Evolutionary conservation across 2,797 vertebrate species (phyloP).

Genomic region (Cossypha heuglini): DNA sequence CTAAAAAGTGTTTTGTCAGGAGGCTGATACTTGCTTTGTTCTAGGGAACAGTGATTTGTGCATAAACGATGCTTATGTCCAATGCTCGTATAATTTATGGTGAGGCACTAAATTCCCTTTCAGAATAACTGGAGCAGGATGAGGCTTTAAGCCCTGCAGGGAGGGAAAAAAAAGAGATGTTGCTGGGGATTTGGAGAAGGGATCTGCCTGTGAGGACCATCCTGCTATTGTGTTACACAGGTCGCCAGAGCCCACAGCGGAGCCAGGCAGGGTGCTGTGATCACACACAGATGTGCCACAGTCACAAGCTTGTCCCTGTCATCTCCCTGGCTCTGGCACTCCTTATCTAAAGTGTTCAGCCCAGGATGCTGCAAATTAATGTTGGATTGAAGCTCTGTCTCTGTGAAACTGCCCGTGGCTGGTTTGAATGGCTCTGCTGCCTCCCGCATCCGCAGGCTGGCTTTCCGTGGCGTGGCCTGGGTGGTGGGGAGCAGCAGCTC

Average conservation of each 20-base stretch:
- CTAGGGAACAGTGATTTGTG: constrained; percentile 53
- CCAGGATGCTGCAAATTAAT: constrained; percentile 69
- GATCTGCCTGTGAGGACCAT: background rate
- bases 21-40: constrained; percentile 59
- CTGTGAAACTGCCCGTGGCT: constrained; percentile 49
- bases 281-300: background rate
- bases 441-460: background rate
- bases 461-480: background rate
- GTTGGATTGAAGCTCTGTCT: constrained; percentile 53
- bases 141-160: background rate
- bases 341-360: constrained; percentile 70
- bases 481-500: background rate
- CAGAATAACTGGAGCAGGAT: background rate
- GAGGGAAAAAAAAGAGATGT: background rate
- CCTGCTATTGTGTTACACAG: background rate
- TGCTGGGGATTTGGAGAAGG: background rate
- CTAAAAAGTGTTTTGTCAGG: constrained; percentile 63
- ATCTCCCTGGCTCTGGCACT: constrained; percentile 18
- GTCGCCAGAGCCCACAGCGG: background rate
- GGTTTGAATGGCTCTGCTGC: constrained; percentile 28
- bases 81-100: constrained; percentile 14
- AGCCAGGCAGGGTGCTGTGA: background rate
- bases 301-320: constrained; percentile 25
- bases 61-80: constrained; percentile 50
- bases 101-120: constrained; percentile 35